Percentiles rank a stretch among this genome's conserved stretches.
Conservation (phyloP, 2,888 invertebrate species). For the Orthonevra nobilis region DNA sequence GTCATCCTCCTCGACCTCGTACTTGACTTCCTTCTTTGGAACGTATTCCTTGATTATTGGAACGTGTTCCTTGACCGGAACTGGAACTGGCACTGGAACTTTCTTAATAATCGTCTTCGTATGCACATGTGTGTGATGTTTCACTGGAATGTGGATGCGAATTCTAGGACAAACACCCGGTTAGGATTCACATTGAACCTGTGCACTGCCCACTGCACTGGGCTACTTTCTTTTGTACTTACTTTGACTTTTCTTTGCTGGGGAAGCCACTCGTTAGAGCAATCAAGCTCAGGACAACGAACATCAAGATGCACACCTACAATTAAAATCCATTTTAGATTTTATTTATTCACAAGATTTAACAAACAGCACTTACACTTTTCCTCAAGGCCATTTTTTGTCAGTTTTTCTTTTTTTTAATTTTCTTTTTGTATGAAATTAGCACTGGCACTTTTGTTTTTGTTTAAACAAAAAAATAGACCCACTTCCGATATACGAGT, state of each 20-base stretch:
- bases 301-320: conserved; percentile 73
- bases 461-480: conserved; percentile 12
- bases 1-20: conserved; percentile 73
- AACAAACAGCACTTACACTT: conserved; percentile 46
- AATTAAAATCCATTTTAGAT: no score
- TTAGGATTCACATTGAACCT: no score
- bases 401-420: no score
- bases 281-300: conserved; percentile 75
- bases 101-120: conserved; percentile 80
- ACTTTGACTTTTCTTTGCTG: conserved; percentile 78
- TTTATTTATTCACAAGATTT: no score
- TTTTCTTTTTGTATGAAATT: not conserved
- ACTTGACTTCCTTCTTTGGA: conserved; percentile 58
- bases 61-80: conserved; percentile 78
- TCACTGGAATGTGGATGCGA: conserved; percentile 74
- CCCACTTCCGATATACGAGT: conserved; percentile 34
- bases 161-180: conserved; percentile 29
- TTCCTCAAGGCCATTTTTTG: conserved; percentile 34
- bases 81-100: conserved; percentile 78
- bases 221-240: no score
- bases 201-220: no score
- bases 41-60: conserved; percentile 78
- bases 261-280: conserved; percentile 75
- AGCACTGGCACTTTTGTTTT: conserved; percentile 13
- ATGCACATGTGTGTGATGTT: conserved; percentile 80